Percentiles rank a stretch among this genome's conserved stretches.
Conservation (phyloP, 2,113 vertebrate genomes). For the Amia ocellicauda region DNA sequence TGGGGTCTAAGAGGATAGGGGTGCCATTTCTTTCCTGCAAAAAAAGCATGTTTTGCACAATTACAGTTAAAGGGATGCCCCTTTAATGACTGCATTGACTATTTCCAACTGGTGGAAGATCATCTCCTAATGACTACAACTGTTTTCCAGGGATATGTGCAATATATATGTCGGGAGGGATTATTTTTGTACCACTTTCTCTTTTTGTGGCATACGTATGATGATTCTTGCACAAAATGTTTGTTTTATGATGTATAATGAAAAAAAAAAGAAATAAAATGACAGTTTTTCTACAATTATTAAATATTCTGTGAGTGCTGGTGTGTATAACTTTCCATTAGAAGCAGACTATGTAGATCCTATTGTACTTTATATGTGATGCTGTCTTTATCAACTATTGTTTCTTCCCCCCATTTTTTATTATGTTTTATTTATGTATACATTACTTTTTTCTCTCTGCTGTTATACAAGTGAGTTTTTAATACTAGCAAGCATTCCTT, state of each 20-base stretch:
- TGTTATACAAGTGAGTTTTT: too few species aligned
- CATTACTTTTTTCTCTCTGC: too few species aligned
- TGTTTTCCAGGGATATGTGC: background rate
- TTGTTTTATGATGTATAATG: slow-evolving; percentile 45
- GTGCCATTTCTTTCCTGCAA: slow-evolving; percentile 22
- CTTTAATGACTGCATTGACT: background rate
- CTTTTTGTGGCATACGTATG: slow-evolving; percentile 29
- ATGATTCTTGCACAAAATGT: slow-evolving; percentile 34
- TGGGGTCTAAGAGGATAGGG: slow-evolving; percentile 5
- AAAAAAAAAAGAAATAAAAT: slow-evolving; percentile 61
- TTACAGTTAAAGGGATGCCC: slow-evolving; percentile 4
- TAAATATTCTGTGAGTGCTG: background rate
- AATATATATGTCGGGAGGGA: slow-evolving; percentile 2
- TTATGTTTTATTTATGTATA: too few species aligned
- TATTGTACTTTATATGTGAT: too few species aligned
- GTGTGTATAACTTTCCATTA: too few species aligned
- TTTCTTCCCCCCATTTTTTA: too few species aligned
- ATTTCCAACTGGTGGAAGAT: background rate
- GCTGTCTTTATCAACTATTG: too few species aligned
- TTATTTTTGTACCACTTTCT: slow-evolving; percentile 14
- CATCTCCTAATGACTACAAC: background rate
- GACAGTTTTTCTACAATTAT: slow-evolving; percentile 56
- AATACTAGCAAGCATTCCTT: too few species aligned
- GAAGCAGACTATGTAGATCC: too few species aligned
- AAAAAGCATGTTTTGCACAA: slow-evolving; percentile 24